Evolutionary conservation across 2,888 invertebrate species (phyloP).

Genomic region (Drosophila trichaetosa): DNA sequence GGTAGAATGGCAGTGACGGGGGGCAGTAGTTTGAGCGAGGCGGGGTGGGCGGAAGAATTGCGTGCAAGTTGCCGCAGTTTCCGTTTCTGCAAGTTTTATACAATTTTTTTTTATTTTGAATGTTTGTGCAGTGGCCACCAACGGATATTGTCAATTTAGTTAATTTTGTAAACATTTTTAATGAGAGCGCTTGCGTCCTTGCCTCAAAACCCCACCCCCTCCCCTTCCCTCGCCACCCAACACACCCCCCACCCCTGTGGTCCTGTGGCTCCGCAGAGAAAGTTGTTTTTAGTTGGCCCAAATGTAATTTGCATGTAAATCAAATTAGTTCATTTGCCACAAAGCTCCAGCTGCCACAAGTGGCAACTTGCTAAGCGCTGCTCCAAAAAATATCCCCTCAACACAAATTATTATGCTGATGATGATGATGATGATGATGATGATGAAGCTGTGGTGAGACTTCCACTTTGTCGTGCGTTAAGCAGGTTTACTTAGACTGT

Average conservation of each 20-base stretch:
- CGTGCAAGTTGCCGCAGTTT: slow-evolving; percentile 25
- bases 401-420: slow-evolving; percentile 39
- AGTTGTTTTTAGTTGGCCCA: slow-evolving; percentile 43
- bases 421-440: slow-evolving; percentile 25
- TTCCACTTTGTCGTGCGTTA: background rate
- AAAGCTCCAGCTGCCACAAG: slow-evolving; percentile 42
- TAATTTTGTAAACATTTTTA: slow-evolving; percentile 57
- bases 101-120: background rate
- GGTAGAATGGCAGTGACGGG: no score
- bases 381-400: slow-evolving; percentile 15
- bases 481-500: background rate
- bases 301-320: slow-evolving; percentile 73
- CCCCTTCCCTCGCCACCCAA: rapidly evolving
- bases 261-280: background rate
- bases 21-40: background rate
- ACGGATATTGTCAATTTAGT: slow-evolving; percentile 59
- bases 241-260: rapidly evolving
- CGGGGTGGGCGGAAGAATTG: slow-evolving; percentile 19
- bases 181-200: slow-evolving; percentile 27
- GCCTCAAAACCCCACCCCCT: background rate
- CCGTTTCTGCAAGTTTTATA: slow-evolving; percentile 4
- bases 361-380: slow-evolving; percentile 46
- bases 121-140: slow-evolving; percentile 14
- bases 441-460: slow-evolving; percentile 29
- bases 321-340: slow-evolving; percentile 64